Evolutionary conservation across 2,113 vertebrate genomes (phyloP), one percentile per base, ranked within the genome.

Genomic region (Centropristis striata): DNA sequence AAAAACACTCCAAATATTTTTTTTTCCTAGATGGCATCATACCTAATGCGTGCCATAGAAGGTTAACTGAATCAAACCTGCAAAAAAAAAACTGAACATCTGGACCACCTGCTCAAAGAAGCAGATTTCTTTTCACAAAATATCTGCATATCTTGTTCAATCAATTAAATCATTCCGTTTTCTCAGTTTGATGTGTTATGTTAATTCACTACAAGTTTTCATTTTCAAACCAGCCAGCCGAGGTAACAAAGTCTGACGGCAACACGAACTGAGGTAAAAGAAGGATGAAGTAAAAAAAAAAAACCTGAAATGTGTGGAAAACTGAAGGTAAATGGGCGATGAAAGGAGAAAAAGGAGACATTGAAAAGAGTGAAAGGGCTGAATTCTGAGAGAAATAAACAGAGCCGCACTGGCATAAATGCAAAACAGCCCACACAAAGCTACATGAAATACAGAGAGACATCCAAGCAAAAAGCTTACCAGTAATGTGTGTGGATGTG

Each of bases 401-500:
- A 32, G 39, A 58, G 46, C 7, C 4, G 3, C 5, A 28, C 44
- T 32, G 32, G 55, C 36, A 50, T 12, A 49, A 73, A 71, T 28
- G 25, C 23, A 65, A 16, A 60, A 27, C 44, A 37, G 36, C 28
- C 58, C 39, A 41, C 54, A 47, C 74, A 63, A 4, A 41, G 21
- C 53, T 47, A 21, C 42, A 20, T 1, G 44, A 36, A 47, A 41
- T 16, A 73, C 39, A 47, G 23, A 44, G 44, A 64, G 14, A 66
- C 57, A 28, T 36, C 36, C 50, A 42, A 53, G 49, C 25, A 39
- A 39, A 66, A 63, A 32, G 60, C 75, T 58, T 20, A 71, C 5
- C 39, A n/a, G 25, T 39, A 63, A 67, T 67, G 66, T 60, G 79
- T 70, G 72, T 68, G 64, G 51, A 78, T 84, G 83, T 83, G 85